phyloP scores from a whole-genome alignment of 2,888 invertebrate species.

The Pachycephus smyrnensis region DNA sequence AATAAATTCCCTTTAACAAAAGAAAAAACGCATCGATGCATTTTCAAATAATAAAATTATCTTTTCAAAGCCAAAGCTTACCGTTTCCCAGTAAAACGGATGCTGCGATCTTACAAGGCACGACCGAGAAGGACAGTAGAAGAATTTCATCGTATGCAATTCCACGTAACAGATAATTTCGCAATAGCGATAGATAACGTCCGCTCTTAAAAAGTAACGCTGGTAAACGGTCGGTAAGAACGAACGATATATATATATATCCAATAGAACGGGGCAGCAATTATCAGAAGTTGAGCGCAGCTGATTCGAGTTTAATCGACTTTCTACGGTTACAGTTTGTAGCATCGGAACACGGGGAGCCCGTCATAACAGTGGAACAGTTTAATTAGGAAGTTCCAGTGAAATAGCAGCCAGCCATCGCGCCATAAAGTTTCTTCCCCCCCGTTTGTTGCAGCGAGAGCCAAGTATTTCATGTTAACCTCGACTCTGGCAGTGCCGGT shows the following conservation, averaged over 20 bases:
- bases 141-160: not conserved
- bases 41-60: no score
- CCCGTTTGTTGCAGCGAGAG: constrained; percentile 40
- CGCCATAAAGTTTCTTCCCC: constrained; percentile 38
- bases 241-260: not conserved
- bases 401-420: constrained; percentile 40
- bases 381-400: constrained; percentile 46
- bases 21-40: no score
- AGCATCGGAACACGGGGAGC: constrained; percentile 25
- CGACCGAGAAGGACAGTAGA: no score
- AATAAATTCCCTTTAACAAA: no score
- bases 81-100: accelerated
- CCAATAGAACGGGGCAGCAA: constrained; percentile 1
- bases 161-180: not conserved
- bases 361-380: constrained; percentile 36
- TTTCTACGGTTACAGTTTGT: constrained; percentile 30
- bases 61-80: not conserved
- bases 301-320: constrained; percentile 32
- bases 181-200: not conserved
- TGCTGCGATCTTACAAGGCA: not conserved
- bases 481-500: constrained; percentile 24
- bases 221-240: not conserved
- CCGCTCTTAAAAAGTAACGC: not conserved
- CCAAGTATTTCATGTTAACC: constrained; percentile 46
- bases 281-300: constrained; percentile 15